A percentile compares a stretch with the other conserved stretches of the same genome.
Conservation (phyloP, 2,113 vertebrate species). For the Cebidichthys violaceus region DNA sequence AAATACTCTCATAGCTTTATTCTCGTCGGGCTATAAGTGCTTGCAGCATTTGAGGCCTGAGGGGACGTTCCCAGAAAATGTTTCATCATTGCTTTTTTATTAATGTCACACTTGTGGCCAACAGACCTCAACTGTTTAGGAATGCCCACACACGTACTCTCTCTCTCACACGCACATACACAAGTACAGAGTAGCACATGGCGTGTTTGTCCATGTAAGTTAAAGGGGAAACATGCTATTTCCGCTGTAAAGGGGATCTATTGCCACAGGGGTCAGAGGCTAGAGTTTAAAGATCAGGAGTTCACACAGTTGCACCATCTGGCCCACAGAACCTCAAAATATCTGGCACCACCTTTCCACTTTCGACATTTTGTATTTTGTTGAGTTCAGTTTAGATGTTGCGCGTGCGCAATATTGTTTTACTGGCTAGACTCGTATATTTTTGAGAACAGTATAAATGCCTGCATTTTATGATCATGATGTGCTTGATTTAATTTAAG, state of each 20-base stretch:
- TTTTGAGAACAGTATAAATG: not conserved
- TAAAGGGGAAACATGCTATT: slow-evolving; percentile 64
- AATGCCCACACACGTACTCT: slow-evolving; percentile 19
- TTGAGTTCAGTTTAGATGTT: not conserved
- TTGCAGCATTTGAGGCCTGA: slow-evolving; percentile 5
- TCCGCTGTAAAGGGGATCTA: slow-evolving; percentile 56
- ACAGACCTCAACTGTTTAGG: slow-evolving; percentile 23
- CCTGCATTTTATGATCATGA: not conserved
- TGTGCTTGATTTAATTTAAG: not conserved
- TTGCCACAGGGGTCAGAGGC: slow-evolving; percentile 57
- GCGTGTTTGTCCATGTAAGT: slow-evolving; percentile 46
- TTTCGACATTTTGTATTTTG: not conserved
- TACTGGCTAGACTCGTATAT: not conserved
- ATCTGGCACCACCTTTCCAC: slow-evolving; percentile 29
- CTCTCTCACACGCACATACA: slow-evolving; percentile 3
- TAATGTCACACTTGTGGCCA: slow-evolving; percentile 33
- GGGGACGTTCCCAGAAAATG: slow-evolving; percentile 32
- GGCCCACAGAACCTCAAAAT: slow-evolving; percentile 52
- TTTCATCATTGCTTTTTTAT: slow-evolving; percentile 46
- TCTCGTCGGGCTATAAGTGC: slow-evolving; percentile 7
- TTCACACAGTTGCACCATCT: slow-evolving; percentile 67
- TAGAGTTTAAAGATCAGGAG: slow-evolving; percentile 64
- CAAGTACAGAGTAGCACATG: not conserved
- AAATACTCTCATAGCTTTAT: slow-evolving; percentile 19
- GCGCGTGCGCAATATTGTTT: accelerated